Conservation (phyloP, 2,888 invertebrate species). For the Ptycholaimellus sp. region DNA sequence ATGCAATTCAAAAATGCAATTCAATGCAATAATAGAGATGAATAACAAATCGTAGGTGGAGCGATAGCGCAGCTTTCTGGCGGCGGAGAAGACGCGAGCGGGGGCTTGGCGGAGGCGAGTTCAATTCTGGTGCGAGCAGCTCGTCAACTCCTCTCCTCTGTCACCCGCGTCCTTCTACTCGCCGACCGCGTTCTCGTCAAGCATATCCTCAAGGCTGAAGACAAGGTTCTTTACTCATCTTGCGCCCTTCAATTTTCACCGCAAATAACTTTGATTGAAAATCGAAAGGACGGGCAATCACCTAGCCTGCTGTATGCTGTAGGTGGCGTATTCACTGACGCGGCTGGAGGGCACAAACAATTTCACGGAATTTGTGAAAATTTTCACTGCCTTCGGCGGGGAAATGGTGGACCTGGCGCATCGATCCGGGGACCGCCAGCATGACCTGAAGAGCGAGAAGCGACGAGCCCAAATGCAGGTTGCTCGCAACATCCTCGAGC, state of each 20-base stretch:
- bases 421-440: conserved; percentile 51
- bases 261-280: no score
- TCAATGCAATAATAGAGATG: no score
- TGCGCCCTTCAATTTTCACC: no score
- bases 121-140: conserved; percentile 57
- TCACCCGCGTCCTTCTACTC: conserved; percentile 74
- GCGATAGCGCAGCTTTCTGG: no score
- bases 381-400: conserved; percentile 88
- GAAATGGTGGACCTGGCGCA: conserved; percentile 97
- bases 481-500: conserved; percentile 53
- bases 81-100: no score
- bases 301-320: conserved; percentile 8
- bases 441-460: conserved; percentile 51
- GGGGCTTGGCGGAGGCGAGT: no score
- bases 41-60: no score
- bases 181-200: conserved; percentile 94
- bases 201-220: conserved; percentile 75
- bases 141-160: conserved; percentile 67
- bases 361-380: conserved; percentile 79
- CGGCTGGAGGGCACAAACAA: conserved; percentile 32
- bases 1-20: no score
- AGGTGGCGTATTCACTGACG: conserved; percentile 30
- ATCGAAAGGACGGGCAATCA: no score
- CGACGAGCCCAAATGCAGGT: conserved; percentile 84
- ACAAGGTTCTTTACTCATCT: no score